phyloP scores from a whole-genome alignment of 2,113 vertebrate species.

The Mirounga angustirostris region DNA sequence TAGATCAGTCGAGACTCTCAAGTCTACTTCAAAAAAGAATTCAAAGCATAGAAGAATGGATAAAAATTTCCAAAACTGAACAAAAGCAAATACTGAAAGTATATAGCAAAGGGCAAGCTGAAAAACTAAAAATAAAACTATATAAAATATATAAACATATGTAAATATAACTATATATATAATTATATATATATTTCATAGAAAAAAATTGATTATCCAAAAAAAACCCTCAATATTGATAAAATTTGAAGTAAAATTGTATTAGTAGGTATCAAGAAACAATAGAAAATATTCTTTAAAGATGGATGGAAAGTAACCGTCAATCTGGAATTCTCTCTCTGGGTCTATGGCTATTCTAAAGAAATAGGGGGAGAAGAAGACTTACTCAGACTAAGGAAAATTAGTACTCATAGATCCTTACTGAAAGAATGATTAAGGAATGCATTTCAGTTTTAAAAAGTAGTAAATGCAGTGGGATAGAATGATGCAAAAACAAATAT shows the following conservation, averaged over 20 bases:
- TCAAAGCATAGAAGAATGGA: background rate
- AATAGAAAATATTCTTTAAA: background rate
- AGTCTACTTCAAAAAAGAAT: background rate
- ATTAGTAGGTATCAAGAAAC: background rate
- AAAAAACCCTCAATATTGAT: background rate
- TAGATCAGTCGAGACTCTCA: background rate
- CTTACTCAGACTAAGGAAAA: background rate
- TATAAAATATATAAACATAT: background rate
- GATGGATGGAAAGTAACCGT: background rate
- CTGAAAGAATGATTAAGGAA: background rate
- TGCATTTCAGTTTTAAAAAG: background rate
- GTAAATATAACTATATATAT: background rate
- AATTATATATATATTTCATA: background rate
- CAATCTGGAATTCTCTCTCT: background rate
- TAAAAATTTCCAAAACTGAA: constrained; percentile 1
- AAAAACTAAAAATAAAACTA: constrained; percentile 13
- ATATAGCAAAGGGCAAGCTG: background rate
- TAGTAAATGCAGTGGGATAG: background rate
- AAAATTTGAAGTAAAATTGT: background rate
- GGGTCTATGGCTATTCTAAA: background rate
- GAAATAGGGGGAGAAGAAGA: background rate
- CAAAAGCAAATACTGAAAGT: constrained; percentile 30
- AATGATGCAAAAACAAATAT: background rate
- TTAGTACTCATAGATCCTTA: background rate
- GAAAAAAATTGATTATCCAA: background rate